Base-by-base conservation (phyloP, 1,140 invertebrate species). In the Temnothorax longispinosus region DNA sequence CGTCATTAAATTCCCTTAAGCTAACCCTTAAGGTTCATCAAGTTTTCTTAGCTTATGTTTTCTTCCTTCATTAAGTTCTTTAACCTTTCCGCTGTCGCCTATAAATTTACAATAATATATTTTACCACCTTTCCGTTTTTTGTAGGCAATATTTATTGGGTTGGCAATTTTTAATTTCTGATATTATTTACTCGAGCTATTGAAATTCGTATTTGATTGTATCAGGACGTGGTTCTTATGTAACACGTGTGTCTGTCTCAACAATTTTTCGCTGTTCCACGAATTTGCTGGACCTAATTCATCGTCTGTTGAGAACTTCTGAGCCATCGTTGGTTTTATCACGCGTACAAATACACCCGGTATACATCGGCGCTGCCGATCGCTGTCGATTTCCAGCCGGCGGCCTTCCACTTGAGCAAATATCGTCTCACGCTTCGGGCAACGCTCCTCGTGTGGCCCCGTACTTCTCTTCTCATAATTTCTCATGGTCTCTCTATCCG, bases 401-500 rank as follows among this genome's bases (percentile, higher is more conserved):
- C 58, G 69, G 87, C 35, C 44, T 35, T 13, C 10, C 15, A 21
- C 67, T 85, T 76, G 88, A 88, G 87, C 71, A 89, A 93, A 89
- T 91, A 91, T 90, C 90, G 82, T 90, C 81, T 86, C 87, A 67
- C 74, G 54, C 69, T 84, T 58, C 88, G 85, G 78, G 44, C 67
- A 50, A 35, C 32, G 67, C 85, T 85, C 65, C 74, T 88, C 89
- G 91, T 92, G 75, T 58, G 58, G 74, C 52, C 69, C 58, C 54
- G 69, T 84, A 75, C 80, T 84, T 84, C 47, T 81, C 77, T 41
- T 81, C 54, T 84, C 82, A 78, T 77, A 85, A 91, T 89, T 92
- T 92, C 88, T 91, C 88, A 78, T 86, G 88, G 86, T 84, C 88
- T 87, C 88, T 87, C 88, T 88, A 76, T 80, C 89, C 89, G 69